Evolutionary conservation across 2,888 invertebrate genomes (phyloP), one percentile per base, ranked within the genome.

Genomic region (Glyphotaelius pellucidus): DNA sequence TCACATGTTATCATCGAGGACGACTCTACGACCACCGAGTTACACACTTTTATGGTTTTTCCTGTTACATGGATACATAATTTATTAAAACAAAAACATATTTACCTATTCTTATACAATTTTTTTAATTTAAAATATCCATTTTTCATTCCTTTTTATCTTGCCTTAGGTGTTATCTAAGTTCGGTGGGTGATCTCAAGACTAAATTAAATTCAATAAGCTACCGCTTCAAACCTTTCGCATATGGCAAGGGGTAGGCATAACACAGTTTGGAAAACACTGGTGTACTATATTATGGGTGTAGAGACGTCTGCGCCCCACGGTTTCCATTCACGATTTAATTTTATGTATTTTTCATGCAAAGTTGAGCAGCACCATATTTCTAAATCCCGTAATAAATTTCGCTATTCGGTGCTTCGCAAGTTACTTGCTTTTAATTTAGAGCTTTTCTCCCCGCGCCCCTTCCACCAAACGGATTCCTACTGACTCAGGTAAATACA

Each of bases 291-390:
- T 67, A 67, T 67, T 67, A 67, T 85, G 35, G 42, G 32, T 42
- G 81, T 31, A 85, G 85, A 89, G 89, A 89, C 88, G 90, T 88
- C 91, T 91, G 86, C 90, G 91, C 91, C 91, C 91, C 92, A 80
- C 92, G 85, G 90, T 88, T 87, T 80, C 92, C 92, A 91, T 93
- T 91, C 89, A 91, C 92, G 93, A 93, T 93, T 93, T 93, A 92
- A 93, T 93, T 93, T 93, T 93, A 93, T 93, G 93, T 93, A 93
- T 93, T 93, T 93, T 93, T 93, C 93, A 93, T 93, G 93, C 93
- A 93, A 93, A 93, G 93, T 92, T 93, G 93, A 93, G 92, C 93
- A 90, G 92, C 81, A 91, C 93, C 93, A 93, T 93, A 93, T 93
- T 93, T 93, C 93, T 93, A 92, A 93, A 92, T 93, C 93, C 92